Base-by-base conservation (phyloP, 2,797 vertebrate species). In the Tolypeutes matacus region DNA sequence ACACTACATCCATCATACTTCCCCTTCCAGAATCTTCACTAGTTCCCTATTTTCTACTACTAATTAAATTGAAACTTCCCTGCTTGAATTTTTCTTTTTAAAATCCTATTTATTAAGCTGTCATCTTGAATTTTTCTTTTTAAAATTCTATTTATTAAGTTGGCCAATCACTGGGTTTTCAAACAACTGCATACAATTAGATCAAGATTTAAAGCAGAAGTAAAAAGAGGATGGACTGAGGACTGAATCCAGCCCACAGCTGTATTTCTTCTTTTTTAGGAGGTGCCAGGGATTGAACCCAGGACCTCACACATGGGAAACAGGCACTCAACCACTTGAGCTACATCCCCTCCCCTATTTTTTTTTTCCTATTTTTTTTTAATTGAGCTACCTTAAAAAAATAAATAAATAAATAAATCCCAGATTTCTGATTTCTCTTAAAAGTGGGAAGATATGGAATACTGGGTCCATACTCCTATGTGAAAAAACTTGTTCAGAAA, bases 321-420 rank as follows among this genome's bases (percentile, higher is more conserved):
- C 39, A 39, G 39, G 39, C 7, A 7, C 7, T 39, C 39, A 39
- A 39, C 39, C 39, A 39, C 39, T 39, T 39, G 39, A 39, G 39
- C 39, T 73, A 49, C 56, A 58, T 3, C 39, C 39, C 39, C 39
- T 39, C 39, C 39, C 39, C 39, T 39, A 39, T 39, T 39, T 39
- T 39, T 39, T 39, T 39, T 39, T 39, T 39, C 39, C 39, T 39
- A 39, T 39, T 39, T 93, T 73, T n/a, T 93, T 73, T n/a, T 34
- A 81, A 90, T n/a, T 53, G 8, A 93, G 29, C n/a, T 42, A 70
- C 76, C 51, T 86, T 95, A 67, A 34, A 53, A 93, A 83, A n/a
- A 49, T n/a, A n/a, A n/a, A n/a, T n/a, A n/a, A n/a, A n/a, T n/a
- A 87, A 96, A 87, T 58, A 51, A 51, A 87, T 58, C 73, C 5